Conservation (phyloP, 2,888 invertebrate genomes). For the Margaritifera margaritifera region DNA sequence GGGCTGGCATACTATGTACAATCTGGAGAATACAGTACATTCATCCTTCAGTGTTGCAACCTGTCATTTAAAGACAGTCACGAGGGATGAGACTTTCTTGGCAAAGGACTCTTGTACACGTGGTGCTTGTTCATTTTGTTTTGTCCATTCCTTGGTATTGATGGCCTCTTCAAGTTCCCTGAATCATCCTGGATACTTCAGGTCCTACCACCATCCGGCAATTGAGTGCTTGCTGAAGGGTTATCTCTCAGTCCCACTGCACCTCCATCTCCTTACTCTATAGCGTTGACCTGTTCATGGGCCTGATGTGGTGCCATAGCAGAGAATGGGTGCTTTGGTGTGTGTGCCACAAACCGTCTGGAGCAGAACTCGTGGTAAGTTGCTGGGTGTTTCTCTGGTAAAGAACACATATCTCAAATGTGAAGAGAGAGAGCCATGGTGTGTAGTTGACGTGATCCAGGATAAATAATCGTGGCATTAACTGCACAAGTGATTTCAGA, state of each 20-base stretch:
- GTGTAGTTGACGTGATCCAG: neutral
- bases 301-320: neutral
- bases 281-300: neutral
- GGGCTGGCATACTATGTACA: conserved; percentile 4
- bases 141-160: neutral
- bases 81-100: conserved; percentile 1
- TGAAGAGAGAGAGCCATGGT: neutral
- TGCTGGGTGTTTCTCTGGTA: neutral
- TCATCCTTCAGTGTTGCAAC: neutral
- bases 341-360: neutral
- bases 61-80: conserved; percentile 1
- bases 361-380: neutral
- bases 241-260: neutral
- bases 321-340: neutral
- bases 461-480: too few relatives aligned
- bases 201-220: neutral
- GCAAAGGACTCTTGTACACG: neutral
- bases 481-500: too few relatives aligned
- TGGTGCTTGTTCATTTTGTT: conserved; percentile 1
- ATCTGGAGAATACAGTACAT: conserved; percentile 1
- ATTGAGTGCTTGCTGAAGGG: neutral
- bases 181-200: neutral
- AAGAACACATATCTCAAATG: neutral
- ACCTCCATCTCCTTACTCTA: neutral
- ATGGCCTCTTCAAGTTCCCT: neutral